These are phyloP conservation scores for Armadillidium nasatum DNA, from an alignment of 1,140 invertebrate genomes.

Conservation along the genomic window DNA sequence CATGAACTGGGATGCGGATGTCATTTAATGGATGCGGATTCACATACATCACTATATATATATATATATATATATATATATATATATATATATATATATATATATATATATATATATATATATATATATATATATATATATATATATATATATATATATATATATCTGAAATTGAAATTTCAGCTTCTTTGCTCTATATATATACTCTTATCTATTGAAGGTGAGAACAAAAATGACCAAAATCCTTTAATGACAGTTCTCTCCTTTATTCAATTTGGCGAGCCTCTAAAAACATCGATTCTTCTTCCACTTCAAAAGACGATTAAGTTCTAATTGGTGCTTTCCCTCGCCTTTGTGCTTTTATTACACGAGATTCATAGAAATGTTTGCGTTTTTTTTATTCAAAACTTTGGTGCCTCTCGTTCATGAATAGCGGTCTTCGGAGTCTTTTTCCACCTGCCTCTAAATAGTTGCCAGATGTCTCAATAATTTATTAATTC, in stretches of 20 bases:
- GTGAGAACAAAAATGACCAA: not conserved
- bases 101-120: constrained; percentile 9
- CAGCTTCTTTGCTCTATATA: too few relatives aligned
- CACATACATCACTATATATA: too few relatives aligned
- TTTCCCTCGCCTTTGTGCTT: not conserved
- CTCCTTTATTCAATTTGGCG: not conserved
- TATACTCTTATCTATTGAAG: too few relatives aligned
- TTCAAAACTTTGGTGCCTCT: not conserved
- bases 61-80: not conserved
- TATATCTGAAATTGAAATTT: too few relatives aligned
- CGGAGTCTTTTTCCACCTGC: not conserved
- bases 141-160: too few relatives aligned
- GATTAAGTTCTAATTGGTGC: constrained; percentile 4
- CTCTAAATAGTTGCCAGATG: not conserved
- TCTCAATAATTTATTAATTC: not conserved
- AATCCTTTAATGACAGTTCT: not conserved
- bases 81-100: constrained; percentile 15
- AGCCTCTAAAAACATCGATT: not conserved
- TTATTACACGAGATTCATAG: constrained; percentile 1
- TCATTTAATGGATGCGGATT: too few relatives aligned
- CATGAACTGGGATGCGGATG: too few relatives aligned
- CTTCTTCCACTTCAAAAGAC: not conserved
- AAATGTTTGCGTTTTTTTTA: not conserved
- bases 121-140: not conserved
- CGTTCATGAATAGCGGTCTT: not conserved